phyloP scores from a whole-genome alignment of 1,140 invertebrate species.

The Drosophila equinoxialis region DNA sequence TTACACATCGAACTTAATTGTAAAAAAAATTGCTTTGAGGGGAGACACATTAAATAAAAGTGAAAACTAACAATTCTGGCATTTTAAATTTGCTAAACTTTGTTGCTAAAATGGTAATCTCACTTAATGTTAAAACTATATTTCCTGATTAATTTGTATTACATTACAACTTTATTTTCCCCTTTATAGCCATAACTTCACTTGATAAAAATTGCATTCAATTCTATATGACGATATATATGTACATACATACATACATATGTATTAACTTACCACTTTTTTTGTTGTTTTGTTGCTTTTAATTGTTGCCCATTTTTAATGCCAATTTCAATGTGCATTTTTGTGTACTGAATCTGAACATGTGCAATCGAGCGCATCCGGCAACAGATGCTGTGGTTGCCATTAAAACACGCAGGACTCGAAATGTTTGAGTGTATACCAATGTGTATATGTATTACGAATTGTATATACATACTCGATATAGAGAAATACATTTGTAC shows the following conservation, averaged over 20 bases:
- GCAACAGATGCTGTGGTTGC: constrained; percentile 69
- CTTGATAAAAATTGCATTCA: constrained; percentile 1
- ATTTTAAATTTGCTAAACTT: too few relatives aligned
- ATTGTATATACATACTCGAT: constrained; percentile 23
- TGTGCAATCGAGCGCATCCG: constrained; percentile 69
- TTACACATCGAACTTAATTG: too few relatives aligned
- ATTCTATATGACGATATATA: not conserved
- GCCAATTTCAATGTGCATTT: constrained; percentile 34
- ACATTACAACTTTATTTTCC: not conserved
- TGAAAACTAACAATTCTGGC: too few relatives aligned
- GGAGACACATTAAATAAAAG: too few relatives aligned
- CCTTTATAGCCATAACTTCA: not conserved
- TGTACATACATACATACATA: too few relatives aligned
- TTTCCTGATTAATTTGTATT: not conserved
- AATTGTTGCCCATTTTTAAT: constrained; percentile 22
- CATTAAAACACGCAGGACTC: constrained; percentile 52
- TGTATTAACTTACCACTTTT: not conserved
- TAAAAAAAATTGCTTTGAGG: too few relatives aligned
- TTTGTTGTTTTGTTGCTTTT: not conserved
- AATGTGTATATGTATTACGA: constrained; percentile 3
- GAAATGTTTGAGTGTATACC: constrained; percentile 49
- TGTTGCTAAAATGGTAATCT: too few relatives aligned
- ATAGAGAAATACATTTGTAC: constrained; percentile 6
- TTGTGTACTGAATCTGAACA: constrained; percentile 16
- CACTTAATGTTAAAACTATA: not conserved